Evolutionary conservation across 2,888 invertebrate genomes (phyloP), one percentile per base, ranked within the genome.

Genomic region (Melipona bicolor): DNA sequence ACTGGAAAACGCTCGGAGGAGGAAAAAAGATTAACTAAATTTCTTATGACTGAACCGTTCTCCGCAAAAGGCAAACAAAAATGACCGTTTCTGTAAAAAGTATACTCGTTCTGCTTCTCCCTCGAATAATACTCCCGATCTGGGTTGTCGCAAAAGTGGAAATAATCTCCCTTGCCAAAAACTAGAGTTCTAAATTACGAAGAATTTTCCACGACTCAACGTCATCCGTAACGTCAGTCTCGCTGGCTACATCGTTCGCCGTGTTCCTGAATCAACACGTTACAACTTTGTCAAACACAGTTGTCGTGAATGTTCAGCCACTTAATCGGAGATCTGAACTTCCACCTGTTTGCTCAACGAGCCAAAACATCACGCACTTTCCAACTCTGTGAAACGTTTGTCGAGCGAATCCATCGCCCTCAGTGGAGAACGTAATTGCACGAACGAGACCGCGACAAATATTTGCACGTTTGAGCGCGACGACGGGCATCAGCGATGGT

Each of bases 371-470:
- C 32, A 11, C 27, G 61, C 79, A 49, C 52, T 49, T 52, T 52
- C 75, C 27, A 68, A 19, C 72, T 49, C 17, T 61, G 52, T 15
- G 27, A 6, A 59, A 5, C 54, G 21, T 70, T 77, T 56, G 61
- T 27, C 61, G 27, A 61, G 19, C 61, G 27, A 27, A 52, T 52
- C 79, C 24, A 61, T 64, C 36, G 36, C 36, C 54, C 43, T 52
- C 61, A 32, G 79, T 54, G 67, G 73, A 64, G 43, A 73, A 80
- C 69, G 74, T 62, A 80, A 79, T 80, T 80, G 56, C 56, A 70
- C 54, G 69, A 49, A 56, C 64, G 69, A 59, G 56, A 21, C 27
- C 43, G 68, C 50, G 49, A 43, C 27, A 69, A 73, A 64, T 69
- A 74, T 80, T 80, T 69, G 64, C 56, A 69, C 74, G 19, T 59